Base-by-base conservation (phyloP, 1,140 invertebrate species). In the Heliconius eleuchia region DNA sequence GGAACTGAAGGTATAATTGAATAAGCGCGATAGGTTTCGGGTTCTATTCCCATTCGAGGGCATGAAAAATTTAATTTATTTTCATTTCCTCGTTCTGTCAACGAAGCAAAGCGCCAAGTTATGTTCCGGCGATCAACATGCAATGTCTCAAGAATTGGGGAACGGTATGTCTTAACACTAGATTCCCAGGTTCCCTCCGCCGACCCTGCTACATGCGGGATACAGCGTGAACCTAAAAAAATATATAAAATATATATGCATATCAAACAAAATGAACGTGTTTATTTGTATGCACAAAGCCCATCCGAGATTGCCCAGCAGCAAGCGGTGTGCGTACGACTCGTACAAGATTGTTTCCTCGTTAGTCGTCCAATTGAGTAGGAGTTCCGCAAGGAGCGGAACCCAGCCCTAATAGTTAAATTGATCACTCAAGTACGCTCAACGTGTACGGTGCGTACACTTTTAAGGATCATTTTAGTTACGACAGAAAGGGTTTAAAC, bases 311-410 rank as follows among this genome's bases (percentile, higher is more conserved):
- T 94, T 91, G 91, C 85, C 87, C 89, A 86, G 88, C 89, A 88
- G 83, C 85, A 94, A 94, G 87, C 91, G 92, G 90, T 88, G 83
- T 90, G 92, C 92, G 92, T 94, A 88, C 91, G 92, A 93, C 90
- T 90, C 91, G 91, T 89, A 88, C 92, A 94, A 94, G 92, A 94
- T 93, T 92, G 91, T 93, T 94, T 94, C 92, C 91, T 93, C 91
- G 89, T 94, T 94, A 94, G 87, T 85, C 79, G 83, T 78, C 85
- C 91, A 93, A 93, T 93, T 93, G 91, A 89, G 85, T 86, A 88
- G 85, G 86, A 82, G 91, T 92, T 93, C 91, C 90, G 91, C 88
- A 89, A 86, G 90, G 84, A 85, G 84, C 90, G 91, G 89, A 91
- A 89, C 89, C 84, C 84, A 78, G 80, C 86, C 87, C 83, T 88